Evolutionary conservation across 2,113 vertebrate species (phyloP).

Genomic region (Corythornis madagascariensis): DNA sequence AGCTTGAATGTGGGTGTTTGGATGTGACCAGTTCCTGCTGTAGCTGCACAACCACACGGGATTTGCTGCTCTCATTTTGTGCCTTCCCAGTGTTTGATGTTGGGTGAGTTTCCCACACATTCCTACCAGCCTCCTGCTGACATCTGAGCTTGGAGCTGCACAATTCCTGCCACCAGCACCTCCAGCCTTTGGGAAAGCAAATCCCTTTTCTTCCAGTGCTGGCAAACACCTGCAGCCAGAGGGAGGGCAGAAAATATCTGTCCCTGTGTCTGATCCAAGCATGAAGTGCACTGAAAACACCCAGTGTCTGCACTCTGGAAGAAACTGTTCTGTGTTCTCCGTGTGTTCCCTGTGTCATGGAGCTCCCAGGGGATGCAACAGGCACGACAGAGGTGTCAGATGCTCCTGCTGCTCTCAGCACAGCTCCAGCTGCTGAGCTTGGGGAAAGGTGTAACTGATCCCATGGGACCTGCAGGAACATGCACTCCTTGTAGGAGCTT

Average conservation of each 20-base stretch:
- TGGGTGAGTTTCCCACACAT: neutral
- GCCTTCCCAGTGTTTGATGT: neutral
- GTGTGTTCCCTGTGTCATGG: neutral
- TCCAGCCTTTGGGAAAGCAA: neutral
- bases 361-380: neutral
- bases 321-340: neutral
- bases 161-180: neutral
- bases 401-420: neutral
- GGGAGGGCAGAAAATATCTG: neutral
- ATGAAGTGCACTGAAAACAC: rapidly evolving
- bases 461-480: neutral
- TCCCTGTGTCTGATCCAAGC: neutral
- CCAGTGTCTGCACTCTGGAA: rapidly evolving
- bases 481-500: rapidly evolving
- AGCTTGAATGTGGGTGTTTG: neutral
- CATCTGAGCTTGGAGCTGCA: neutral
- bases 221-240: neutral
- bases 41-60: neutral
- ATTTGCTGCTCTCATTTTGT: neutral
- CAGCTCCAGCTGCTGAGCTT: neutral
- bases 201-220: neutral
- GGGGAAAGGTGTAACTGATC: neutral
- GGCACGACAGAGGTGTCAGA: neutral
- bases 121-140: neutral
- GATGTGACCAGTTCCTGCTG: neutral